These are phyloP conservation scores for Sitodiplosis mosellana DNA, from an alignment of 1,140 invertebrate genomes.

Conservation along the genomic window DNA sequence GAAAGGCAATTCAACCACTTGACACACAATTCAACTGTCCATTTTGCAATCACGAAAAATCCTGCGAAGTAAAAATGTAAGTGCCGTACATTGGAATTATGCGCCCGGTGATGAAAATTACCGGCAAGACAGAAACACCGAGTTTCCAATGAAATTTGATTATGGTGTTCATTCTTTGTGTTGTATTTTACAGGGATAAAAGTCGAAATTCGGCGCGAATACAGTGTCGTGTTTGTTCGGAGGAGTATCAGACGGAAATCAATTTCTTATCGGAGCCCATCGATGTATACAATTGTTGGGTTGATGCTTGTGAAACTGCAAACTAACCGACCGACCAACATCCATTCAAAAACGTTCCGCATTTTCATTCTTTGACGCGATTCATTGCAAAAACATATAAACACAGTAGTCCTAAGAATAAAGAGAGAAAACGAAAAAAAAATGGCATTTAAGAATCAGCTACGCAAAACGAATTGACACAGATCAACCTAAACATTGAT, in stretches of 20 bases:
- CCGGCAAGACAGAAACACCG: no score
- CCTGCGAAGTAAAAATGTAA: constrained; percentile 99
- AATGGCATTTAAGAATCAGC: no score
- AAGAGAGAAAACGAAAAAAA: no score
- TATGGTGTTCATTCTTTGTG: background rate
- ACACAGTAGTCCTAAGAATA: no score
- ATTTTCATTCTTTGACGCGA: no score
- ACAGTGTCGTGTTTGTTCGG: constrained; percentile 83
- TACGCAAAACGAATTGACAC: no score
- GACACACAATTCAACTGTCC: constrained; percentile 97
- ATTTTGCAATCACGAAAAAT: constrained; percentile 99
- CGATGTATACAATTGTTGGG: constrained; percentile 99
- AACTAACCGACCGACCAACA: constrained; percentile 38
- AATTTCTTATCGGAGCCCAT: constrained; percentile 93
- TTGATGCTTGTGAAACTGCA: constrained; percentile 91
- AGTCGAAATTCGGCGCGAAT: constrained; percentile 80
- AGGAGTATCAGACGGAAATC: constrained; percentile 93
- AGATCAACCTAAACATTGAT: no score
- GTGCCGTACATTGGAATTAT: no score
- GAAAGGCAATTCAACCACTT: constrained; percentile 82
- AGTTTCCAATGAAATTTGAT: background rate
- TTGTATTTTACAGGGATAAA: constrained; percentile 65
- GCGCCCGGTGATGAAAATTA: no score
- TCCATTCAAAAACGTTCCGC: no score
- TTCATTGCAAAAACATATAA: no score